These are phyloP conservation scores for Holacanthus passer DNA, from an alignment of 2,113 vertebrate species.

Conservation along the genomic window DNA sequence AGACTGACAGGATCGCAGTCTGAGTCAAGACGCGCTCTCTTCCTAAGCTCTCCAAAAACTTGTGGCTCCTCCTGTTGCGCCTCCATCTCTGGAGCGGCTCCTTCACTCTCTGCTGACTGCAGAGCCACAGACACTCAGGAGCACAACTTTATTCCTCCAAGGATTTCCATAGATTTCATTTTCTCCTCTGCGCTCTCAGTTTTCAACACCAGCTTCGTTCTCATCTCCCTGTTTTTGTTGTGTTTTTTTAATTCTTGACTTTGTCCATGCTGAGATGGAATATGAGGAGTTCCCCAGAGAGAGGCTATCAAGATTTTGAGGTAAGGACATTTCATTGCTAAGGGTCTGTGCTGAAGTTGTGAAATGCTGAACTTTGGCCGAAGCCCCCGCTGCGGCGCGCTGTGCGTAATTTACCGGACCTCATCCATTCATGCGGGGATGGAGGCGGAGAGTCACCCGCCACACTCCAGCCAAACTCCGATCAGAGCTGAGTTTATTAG, in stretches of 20 bases:
- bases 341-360: neutral
- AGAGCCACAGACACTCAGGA: constrained; percentile 9
- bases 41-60: neutral
- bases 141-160: too few species aligned
- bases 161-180: neutral
- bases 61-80: constrained; percentile 63
- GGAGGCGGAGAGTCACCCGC: neutral
- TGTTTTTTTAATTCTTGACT: neutral
- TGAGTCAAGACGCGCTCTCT: neutral
- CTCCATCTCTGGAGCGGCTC: neutral
- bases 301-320: constrained; percentile 41
- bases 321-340: constrained; percentile 47
- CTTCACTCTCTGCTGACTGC: neutral
- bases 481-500: neutral
- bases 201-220: neutral
- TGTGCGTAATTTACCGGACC: constrained; percentile 4
- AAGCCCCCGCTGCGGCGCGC: neutral
- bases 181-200: neutral
- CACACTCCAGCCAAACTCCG: neutral
- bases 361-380: constrained; percentile 4
- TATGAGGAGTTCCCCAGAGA: constrained; percentile 3
- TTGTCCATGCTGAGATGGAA: constrained; percentile 46
- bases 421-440: neutral
- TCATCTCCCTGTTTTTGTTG: neutral
- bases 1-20: neutral